Evolutionary conservation across 2,797 vertebrate species (phyloP).

Genomic region (Coluber constrictor): DNA sequence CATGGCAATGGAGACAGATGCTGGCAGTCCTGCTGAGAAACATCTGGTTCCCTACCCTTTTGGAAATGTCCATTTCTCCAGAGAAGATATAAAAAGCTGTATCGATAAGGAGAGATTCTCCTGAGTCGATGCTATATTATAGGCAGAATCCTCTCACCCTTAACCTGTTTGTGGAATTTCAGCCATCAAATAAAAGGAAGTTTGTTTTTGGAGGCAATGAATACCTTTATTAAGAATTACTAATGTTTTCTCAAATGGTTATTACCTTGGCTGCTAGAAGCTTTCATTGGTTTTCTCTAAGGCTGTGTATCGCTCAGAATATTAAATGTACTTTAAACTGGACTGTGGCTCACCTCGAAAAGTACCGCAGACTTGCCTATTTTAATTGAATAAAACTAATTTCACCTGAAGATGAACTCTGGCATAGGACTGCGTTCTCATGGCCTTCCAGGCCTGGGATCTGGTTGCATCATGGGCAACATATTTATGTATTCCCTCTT

Average conservation of each 20-base stretch:
- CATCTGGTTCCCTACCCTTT: not conserved
- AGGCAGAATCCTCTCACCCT: not conserved
- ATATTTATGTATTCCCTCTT: not conserved
- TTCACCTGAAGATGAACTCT: not conserved
- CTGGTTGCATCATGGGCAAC: not conserved
- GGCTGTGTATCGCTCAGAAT: not conserved
- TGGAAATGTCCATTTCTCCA: not conserved
- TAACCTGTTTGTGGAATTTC: not conserved
- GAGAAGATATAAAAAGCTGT: not conserved
- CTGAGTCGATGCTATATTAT: not conserved
- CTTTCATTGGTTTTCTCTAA: not conserved
- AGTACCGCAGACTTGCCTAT: not conserved
- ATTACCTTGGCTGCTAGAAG: not conserved
- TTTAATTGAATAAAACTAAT: not conserved
- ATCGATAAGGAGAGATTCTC: not conserved
- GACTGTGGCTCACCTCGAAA: not conserved
- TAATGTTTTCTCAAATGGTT: not conserved
- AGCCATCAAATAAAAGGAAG: not conserved
- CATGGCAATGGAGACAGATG: not conserved
- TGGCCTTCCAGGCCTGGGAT: not conserved
- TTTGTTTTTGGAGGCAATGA: not conserved
- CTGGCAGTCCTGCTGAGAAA: not conserved
- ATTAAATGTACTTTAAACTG: not conserved
- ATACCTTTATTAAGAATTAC: not conserved
- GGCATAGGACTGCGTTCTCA: not conserved